phyloP scores from a whole-genome alignment of 2,888 invertebrate genomes.

The Vesta saturnalis region DNA sequence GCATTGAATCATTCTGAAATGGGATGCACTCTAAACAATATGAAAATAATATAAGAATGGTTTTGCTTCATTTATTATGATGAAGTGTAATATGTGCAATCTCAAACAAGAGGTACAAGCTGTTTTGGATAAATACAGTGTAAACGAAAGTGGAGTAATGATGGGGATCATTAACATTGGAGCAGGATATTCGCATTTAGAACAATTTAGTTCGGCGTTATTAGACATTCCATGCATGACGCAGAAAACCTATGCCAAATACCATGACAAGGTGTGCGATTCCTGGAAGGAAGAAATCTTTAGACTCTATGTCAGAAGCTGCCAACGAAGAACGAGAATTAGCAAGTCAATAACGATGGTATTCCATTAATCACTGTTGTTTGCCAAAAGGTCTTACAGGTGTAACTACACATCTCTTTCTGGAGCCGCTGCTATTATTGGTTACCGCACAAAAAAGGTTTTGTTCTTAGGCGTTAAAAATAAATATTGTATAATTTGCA shows the following conservation, averaged over 20 bases:
- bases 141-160: constrained; percentile 3
- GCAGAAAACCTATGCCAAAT: not conserved
- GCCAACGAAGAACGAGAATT: constrained; percentile 8
- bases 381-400: constrained; percentile 14
- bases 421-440: constrained; percentile 15
- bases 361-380: constrained; percentile 15
- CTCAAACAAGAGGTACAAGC: not conserved
- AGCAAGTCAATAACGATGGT: not conserved
- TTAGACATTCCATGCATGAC: constrained; percentile 15
- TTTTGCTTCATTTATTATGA: not conserved
- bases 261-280: constrained; percentile 11
- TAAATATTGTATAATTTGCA: constrained; percentile 12
- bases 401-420: constrained; percentile 14
- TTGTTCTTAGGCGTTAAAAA: constrained; percentile 8
- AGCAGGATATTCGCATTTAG: constrained; percentile 12
- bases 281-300: constrained; percentile 1
- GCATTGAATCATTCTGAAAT: not conserved
- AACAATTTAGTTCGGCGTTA: constrained; percentile 5
- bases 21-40: constrained; percentile 7
- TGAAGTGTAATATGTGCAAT: constrained; percentile 11
- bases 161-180: constrained; percentile 12
- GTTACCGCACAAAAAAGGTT: constrained; percentile 5
- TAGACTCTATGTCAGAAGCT: constrained; percentile 2
- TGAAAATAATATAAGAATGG: constrained; percentile 1
- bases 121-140: not conserved